A percentile compares a stretch with the other conserved stretches of the same genome.
phyloP scores from a whole-genome alignment of 2,113 vertebrate genomes.

The Macrotus californicus region DNA sequence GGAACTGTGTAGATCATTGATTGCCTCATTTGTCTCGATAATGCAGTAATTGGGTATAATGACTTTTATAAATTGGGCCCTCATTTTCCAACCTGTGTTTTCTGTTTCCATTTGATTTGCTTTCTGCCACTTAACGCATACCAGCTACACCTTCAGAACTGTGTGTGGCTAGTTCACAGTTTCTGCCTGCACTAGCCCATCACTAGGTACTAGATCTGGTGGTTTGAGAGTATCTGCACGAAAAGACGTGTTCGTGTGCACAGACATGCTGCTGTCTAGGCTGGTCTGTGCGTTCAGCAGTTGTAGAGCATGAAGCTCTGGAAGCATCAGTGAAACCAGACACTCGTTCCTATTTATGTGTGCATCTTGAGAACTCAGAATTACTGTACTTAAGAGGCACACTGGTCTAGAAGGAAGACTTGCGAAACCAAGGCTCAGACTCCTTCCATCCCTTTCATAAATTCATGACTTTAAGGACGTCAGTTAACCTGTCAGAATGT shows the following conservation, averaged over 20 bases:
- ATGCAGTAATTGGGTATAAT: background rate
- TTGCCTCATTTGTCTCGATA: background rate
- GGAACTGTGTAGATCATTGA: background rate
- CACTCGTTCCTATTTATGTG: background rate
- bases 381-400: background rate
- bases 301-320: background rate
- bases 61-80: background rate
- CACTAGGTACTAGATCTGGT: background rate
- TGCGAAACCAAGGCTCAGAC: background rate
- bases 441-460: background rate
- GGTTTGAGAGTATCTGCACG: background rate
- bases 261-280: background rate
- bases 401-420: background rate
- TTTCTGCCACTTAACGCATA: background rate
- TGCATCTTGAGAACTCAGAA: background rate
- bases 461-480: background rate
- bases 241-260: background rate
- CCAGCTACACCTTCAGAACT: background rate
- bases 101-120: background rate
- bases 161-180: background rate
- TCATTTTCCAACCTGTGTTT: background rate
- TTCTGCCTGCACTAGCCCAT: background rate
- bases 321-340: background rate
- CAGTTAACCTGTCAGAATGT: background rate
- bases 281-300: background rate